These are phyloP conservation scores for Ochlodes sylvanus DNA, from an alignment of 2,888 invertebrate species.

Conservation along the genomic window DNA sequence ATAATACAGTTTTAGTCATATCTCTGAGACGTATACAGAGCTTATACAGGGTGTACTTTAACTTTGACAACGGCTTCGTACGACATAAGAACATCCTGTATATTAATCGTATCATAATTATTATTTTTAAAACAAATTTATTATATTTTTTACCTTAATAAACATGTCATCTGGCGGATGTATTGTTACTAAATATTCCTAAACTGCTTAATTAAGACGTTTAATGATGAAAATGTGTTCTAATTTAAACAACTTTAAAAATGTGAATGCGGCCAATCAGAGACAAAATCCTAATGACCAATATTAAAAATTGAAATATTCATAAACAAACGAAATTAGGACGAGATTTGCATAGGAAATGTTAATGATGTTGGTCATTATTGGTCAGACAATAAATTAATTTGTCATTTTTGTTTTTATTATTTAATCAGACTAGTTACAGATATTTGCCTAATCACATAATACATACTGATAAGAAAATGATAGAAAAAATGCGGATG, in stretches of 20 bases:
- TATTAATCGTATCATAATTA: no score
- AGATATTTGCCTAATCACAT: conserved; percentile 8
- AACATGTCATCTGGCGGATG: no score
- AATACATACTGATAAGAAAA: conserved; percentile 4
- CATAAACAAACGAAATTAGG: conserved; percentile 21
- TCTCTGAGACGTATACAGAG: no score
- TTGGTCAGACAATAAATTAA: conserved; percentile 4
- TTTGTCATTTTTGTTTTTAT: conserved; percentile 2
- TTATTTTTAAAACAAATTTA: no score
- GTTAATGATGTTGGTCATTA: conserved; percentile 11
- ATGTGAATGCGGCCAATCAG: neutral
- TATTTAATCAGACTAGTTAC: neutral
- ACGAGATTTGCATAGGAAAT: conserved; percentile 7
- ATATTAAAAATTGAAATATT: conserved; percentile 1
- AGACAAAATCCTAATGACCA: neutral
- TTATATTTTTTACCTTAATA: no score
- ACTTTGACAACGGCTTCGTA: no score
- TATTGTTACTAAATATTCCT: no score
- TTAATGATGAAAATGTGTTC: neutral
- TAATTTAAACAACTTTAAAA: neutral
- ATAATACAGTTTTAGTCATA: no score
- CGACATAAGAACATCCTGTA: no score
- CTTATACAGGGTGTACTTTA: no score
- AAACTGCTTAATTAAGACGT: no score
- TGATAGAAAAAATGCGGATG: conserved; percentile 19